Percentiles rank a stretch among this genome's conserved stretches.
These are phyloP conservation scores for Pemphigus obesinymphae DNA, from an alignment of 1,140 invertebrate species.

Conservation along the genomic window DNA sequence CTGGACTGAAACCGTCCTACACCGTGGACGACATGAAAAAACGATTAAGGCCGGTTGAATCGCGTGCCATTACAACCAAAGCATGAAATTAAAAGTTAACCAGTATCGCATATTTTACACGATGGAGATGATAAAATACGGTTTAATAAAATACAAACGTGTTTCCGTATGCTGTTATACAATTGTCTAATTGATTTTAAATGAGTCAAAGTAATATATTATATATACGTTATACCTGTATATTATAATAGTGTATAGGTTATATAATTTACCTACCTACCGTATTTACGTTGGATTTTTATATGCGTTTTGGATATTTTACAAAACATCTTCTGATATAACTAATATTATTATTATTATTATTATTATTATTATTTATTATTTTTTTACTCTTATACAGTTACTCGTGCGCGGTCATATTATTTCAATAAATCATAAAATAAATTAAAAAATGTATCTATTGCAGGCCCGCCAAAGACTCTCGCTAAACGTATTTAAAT, in stretches of 20 bases:
- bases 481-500: background rate
- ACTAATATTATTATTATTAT: too few species aligned
- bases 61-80: background rate
- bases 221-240: background rate
- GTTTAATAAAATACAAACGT: background rate
- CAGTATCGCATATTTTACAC: background rate
- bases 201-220: constrained; percentile 1
- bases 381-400: too few species aligned
- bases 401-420: background rate
- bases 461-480: background rate
- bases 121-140: background rate
- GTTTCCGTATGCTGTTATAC: background rate
- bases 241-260: background rate
- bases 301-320: background rate
- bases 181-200: constrained; percentile 13
- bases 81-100: constrained; percentile 24
- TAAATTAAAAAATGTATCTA: constrained; percentile 10
- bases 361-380: background rate
- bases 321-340: background rate
- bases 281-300: background rate
- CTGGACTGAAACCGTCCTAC: background rate
- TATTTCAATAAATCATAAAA: constrained; percentile 20
- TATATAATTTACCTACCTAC: background rate
- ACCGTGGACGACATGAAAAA: constrained; percentile 6
- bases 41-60: background rate